Base-by-base conservation (phyloP, 2,113 vertebrate species). In the Melozone crissalis region DNA sequence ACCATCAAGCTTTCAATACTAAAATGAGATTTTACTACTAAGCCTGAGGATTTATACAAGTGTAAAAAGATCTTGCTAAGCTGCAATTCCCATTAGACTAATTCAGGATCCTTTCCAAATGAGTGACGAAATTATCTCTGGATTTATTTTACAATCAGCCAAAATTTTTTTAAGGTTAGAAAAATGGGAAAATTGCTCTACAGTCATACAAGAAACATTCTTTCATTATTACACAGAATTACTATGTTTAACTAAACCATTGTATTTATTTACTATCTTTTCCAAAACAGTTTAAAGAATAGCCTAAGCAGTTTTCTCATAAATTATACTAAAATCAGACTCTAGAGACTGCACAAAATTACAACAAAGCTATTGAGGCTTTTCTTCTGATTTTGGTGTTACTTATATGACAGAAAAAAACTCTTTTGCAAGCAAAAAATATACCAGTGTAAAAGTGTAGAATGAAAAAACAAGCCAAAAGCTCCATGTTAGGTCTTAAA, bases 1-100 rank as follows among this genome's bases (percentile, higher is more conserved):
- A 72, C 67, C 62, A 81, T 54, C 71, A 88, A 76, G 59, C 90
- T 79, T 83, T 92, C 89, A 96, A 44, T 79, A 84, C 84, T 91
- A 93, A 89, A 94, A 63, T 21, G 49, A 93, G 92, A 78, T 85
- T 95, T 93, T 95, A 92, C 81, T 90, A 71, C 39, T 93, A 89
- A 95, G 73, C 76, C 68, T 67, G 73, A 85, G 81, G 78, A 87
- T 87, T 96, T 95, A 66, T 67, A 43, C 57, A 84, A 88, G 41
- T 46, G 22, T 81, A 79, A 89, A 95, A 89, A 83, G 55, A 84
- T 30, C 77, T 91, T 62, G 49, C 55, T 75, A 62, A 66, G 52
- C 87, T 95, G 57, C 86, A 92, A 67, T 31, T 94, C 78, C 68
- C 55, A 67, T 76, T 86, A 46, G 71, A 83, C 59, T 49, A 71